phyloP scores from a whole-genome alignment of 2,888 invertebrate genomes.

The Leptogaster cylindrica region DNA sequence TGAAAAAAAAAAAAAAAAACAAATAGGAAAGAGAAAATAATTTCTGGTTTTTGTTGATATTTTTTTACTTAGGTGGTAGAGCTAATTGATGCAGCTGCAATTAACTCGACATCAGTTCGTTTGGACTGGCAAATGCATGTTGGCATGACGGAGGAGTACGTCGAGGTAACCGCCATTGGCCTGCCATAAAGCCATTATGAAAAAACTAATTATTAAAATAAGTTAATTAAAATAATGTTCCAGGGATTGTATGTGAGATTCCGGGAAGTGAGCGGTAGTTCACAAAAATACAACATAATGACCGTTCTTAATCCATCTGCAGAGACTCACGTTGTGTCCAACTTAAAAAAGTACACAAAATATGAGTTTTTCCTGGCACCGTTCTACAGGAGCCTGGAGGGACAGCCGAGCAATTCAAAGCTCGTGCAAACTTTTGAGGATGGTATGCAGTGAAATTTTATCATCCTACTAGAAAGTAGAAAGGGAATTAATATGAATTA shows the following conservation, averaged over 20 bases:
- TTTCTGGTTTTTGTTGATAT: too few species aligned
- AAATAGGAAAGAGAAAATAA: too few species aligned
- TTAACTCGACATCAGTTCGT: constrained; percentile 66
- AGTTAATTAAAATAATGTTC: constrained; percentile 52
- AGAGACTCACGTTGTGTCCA: constrained; percentile 72
- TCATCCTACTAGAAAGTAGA: not conserved
- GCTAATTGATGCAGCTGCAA: constrained; percentile 66
- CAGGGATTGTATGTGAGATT: constrained; percentile 73
- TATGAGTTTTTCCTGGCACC: constrained; percentile 89
- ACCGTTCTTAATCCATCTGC: constrained; percentile 68
- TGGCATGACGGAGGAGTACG: constrained; percentile 60
- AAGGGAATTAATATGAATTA: constrained; percentile 27
- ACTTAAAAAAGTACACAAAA: constrained; percentile 78
- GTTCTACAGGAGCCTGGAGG: constrained; percentile 84
- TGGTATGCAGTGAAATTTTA: constrained; percentile 62
- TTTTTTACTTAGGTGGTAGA: constrained; percentile 72
- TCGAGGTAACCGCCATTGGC: constrained; percentile 55
- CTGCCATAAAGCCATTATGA: not conserved
- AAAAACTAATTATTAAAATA: not conserved
- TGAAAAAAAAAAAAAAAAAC: too few species aligned
- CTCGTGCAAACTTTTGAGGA: constrained; percentile 87
- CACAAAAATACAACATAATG: constrained; percentile 70
- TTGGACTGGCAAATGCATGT: constrained; percentile 64
- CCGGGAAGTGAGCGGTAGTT: constrained; percentile 68
- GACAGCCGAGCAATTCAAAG: constrained; percentile 90